Evolutionary conservation across 2,113 vertebrate genomes (phyloP).

Genomic region (Neomonachus schauinslandi): DNA sequence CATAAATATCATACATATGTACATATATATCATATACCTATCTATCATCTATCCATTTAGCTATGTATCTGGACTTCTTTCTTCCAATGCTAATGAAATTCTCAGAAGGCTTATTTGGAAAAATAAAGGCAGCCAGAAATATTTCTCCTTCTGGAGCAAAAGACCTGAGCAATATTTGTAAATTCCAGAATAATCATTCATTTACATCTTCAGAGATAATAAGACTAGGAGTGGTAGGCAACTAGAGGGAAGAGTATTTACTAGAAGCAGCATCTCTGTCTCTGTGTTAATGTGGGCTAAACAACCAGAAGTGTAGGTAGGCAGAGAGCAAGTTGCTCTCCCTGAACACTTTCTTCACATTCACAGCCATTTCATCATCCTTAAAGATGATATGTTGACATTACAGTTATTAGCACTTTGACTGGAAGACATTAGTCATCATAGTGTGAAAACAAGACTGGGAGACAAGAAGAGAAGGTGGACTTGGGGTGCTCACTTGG

Average conservation of each 20-base stretch:
- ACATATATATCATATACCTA: background rate
- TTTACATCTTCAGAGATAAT: background rate
- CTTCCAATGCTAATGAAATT: background rate
- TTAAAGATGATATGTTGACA: background rate
- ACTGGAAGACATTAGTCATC: background rate
- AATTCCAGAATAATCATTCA: background rate
- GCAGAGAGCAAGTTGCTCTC: background rate
- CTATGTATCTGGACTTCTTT: background rate
- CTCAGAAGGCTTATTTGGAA: background rate
- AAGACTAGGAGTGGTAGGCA: background rate
- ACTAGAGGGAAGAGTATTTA: background rate
- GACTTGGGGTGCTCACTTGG: rapidly evolving
- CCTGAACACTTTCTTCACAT: background rate
- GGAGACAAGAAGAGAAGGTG: background rate
- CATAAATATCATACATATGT: background rate
- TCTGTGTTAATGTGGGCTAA: background rate
- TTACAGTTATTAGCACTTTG: background rate
- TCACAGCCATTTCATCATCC: background rate
- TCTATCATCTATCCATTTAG: background rate
- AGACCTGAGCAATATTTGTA: background rate
- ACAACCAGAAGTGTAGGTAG: background rate
- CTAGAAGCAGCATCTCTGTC: background rate
- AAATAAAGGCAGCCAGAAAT: background rate
- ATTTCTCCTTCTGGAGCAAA: background rate
- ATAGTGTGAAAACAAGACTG: background rate